A percentile compares a stretch with the other conserved stretches of the same genome.
Evolutionary conservation across 1,140 invertebrate species (phyloP).

Genomic region (Caenorhabditis tropicalis): DNA sequence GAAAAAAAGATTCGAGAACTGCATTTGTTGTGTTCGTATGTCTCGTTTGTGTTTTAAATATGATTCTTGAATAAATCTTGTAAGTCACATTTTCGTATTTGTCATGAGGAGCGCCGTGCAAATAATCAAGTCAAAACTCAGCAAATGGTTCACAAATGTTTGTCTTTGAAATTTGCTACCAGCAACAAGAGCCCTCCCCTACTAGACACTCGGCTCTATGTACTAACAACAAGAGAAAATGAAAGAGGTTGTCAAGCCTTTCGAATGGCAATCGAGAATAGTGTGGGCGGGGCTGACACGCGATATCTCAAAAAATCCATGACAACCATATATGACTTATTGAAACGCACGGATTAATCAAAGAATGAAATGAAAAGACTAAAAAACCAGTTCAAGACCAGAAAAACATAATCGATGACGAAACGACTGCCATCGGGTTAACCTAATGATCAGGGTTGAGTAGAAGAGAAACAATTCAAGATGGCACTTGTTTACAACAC

Average conservation of each 20-base stretch:
- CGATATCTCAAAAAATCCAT: not conserved
- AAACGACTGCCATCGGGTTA: no score
- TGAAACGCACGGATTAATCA: not conserved
- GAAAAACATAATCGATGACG: no score
- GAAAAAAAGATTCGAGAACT: no score
- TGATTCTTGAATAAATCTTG: no score
- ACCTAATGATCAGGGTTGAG: no score
- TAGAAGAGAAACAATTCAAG: no score
- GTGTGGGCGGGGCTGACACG: not conserved
- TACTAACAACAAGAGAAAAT: not conserved
- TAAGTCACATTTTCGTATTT: not conserved
- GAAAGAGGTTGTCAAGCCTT: not conserved
- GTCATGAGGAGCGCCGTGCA: not conserved
- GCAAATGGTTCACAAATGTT: slow-evolving; percentile 1
- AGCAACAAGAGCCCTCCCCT: not conserved
- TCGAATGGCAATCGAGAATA: not conserved
- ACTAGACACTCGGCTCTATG: not conserved
- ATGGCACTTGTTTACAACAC: slow-evolving; percentile 11
- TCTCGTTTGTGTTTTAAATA: no score
- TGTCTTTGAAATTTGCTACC: slow-evolving; percentile 25
- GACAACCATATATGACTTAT: not conserved
- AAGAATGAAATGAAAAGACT: not conserved
- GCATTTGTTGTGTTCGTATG: no score
- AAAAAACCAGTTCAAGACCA: no score
- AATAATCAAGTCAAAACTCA: not conserved